Conservation (phyloP, 1,140 invertebrate genomes). For the Drosophila sp. region DNA sequence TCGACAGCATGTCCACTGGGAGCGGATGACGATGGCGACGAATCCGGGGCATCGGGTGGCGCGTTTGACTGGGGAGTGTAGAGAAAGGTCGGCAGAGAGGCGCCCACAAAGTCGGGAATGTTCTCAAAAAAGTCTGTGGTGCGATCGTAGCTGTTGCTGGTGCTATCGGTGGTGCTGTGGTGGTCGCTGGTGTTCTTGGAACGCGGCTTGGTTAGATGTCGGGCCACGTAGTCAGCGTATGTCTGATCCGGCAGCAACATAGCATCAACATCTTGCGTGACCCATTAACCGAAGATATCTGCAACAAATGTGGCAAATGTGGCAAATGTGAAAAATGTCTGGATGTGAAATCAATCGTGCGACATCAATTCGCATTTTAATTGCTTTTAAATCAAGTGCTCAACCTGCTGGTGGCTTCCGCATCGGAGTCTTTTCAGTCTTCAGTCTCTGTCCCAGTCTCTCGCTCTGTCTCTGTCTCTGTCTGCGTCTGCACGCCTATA, state of each 20-base stretch:
- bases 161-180: constrained; percentile 47
- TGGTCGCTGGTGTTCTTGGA: constrained; percentile 33
- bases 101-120: constrained; percentile 77
- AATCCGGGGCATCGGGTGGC: constrained; percentile 3
- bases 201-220: constrained; percentile 45
- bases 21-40: constrained; percentile 9
- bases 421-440: constrained; percentile 3
- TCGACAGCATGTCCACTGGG: constrained; percentile 4
- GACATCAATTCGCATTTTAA: constrained; percentile 78
- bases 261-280: constrained; percentile 75
- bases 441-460: not conserved
- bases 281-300: constrained; percentile 46
- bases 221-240: constrained; percentile 85
- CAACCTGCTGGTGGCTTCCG: constrained; percentile 13
- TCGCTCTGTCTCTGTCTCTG: not conserved
- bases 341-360: constrained; percentile 63
- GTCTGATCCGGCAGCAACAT: constrained; percentile 89
- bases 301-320: constrained; percentile 9
- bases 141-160: constrained; percentile 63
- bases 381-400: constrained; percentile 79
- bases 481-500: constrained; percentile 55
- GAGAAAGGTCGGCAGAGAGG: constrained; percentile 63
- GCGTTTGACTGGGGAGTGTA: constrained; percentile 26
- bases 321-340: not conserved
- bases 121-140: constrained; percentile 80